phyloP scores from a whole-genome alignment of 2,888 invertebrate species.

The Maniola hyperantus region DNA sequence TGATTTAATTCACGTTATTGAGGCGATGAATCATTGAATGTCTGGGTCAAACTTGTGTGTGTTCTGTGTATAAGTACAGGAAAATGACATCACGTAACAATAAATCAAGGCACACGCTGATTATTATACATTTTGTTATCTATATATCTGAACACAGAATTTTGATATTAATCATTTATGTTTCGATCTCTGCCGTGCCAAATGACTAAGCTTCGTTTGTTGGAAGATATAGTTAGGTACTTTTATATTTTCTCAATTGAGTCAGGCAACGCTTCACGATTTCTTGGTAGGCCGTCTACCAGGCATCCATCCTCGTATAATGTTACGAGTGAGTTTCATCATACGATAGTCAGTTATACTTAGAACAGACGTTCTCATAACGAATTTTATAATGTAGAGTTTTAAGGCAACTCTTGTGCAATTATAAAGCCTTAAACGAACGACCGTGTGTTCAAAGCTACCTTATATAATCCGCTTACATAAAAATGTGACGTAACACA shows the following conservation, averaged over 20 bases:
- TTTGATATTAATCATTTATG: constrained; percentile 45
- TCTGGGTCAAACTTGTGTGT: constrained; percentile 39
- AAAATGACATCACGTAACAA: constrained; percentile 38
- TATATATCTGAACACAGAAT: constrained; percentile 20
- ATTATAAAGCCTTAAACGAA: constrained; percentile 46
- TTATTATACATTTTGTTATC: constrained; percentile 32
- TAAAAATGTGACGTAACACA: constrained; percentile 66
- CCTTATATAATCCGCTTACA: constrained; percentile 72
- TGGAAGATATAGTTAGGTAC: constrained; percentile 30
- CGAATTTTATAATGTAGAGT: constrained; percentile 34
- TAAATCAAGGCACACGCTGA: constrained; percentile 17
- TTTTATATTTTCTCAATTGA: constrained; percentile 37
- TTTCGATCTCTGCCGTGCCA: constrained; percentile 39
- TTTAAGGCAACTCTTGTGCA: constrained; percentile 42
- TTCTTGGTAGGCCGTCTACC: constrained; percentile 49
- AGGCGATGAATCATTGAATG: constrained; percentile 42
- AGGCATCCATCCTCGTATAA: constrained; percentile 35
- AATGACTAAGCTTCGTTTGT: constrained; percentile 47
- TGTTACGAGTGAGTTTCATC: constrained; percentile 37
- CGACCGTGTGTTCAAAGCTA: constrained; percentile 58
- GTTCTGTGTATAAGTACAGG: constrained; percentile 29
- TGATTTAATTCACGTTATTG: constrained; percentile 33
- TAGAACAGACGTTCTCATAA: constrained; percentile 34
- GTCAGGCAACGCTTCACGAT: constrained; percentile 37
- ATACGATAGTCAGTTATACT: constrained; percentile 34